A percentile compares a stretch with the other conserved stretches of the same genome.
Evolutionary conservation across 1,140 invertebrate genomes (phyloP).

Genomic region (Temnothorax nylanderi): DNA sequence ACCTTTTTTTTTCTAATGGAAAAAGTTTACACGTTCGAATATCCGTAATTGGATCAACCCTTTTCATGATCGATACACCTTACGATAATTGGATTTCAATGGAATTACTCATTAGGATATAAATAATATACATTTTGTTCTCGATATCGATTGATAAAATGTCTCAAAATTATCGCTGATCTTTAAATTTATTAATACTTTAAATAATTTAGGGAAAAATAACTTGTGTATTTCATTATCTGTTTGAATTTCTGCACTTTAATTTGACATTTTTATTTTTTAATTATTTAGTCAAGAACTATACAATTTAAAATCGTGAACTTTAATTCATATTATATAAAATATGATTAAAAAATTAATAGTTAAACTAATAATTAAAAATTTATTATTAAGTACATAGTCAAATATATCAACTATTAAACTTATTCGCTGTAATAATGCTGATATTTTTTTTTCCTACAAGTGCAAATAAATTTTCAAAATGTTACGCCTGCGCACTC

Average conservation of each 20-base stretch:
- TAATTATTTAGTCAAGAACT: neutral
- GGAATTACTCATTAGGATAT: conserved; percentile 12
- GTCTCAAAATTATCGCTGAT: neutral
- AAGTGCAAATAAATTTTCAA: neutral
- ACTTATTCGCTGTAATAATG: neutral
- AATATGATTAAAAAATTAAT: neutral
- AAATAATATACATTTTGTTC: neutral
- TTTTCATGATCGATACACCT: conserved; percentile 29
- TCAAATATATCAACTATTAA: neutral
- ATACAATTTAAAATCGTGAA: neutral
- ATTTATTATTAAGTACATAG: neutral
- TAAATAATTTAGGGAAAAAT: neutral
- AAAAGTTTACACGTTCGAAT: conserved; percentile 45
- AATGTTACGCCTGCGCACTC: neutral
- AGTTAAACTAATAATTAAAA: neutral
- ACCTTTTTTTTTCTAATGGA: conserved; percentile 20
- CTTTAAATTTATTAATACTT: neutral
- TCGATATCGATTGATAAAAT: neutral
- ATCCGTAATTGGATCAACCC: conserved; percentile 45
- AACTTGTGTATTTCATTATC: neutral
- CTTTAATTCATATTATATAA: neutral
- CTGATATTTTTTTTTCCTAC: neutral
- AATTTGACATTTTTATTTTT: neutral
- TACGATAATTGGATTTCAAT: conserved; percentile 17
- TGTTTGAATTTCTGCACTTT: neutral